phyloP scores from a whole-genome alignment of 2,888 invertebrate species.

The Microctonus aethiopoides region DNA sequence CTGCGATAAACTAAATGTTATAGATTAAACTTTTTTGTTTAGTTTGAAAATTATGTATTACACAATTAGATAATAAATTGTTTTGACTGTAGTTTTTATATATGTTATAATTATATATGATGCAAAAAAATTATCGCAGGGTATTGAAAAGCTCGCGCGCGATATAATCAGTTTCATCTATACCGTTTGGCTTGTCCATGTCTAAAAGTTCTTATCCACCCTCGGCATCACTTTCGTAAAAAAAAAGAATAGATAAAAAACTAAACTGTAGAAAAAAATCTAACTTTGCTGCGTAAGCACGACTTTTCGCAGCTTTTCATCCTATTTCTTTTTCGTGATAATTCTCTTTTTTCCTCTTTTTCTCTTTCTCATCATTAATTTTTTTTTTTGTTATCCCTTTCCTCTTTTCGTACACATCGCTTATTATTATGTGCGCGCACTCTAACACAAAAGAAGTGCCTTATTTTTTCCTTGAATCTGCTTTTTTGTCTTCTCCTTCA shows the following conservation, averaged over 20 bases:
- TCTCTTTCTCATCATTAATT: conserved; percentile 22
- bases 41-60: no score
- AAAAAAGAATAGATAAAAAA: conserved; percentile 16
- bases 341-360: conserved; percentile 25
- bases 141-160: not conserved
- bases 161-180: not conserved
- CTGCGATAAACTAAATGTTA: not conserved
- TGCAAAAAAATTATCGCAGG: not conserved
- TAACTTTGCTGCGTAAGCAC: conserved; percentile 31
- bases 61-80: no score
- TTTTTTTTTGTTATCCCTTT: conserved; percentile 34
- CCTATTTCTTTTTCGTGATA: conserved; percentile 34
- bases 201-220: conserved; percentile 25
- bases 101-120: not conserved
- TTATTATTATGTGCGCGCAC: conserved; percentile 22
- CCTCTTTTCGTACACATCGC: conserved; percentile 15
- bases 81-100: not conserved
- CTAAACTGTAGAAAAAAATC: conserved; percentile 13
- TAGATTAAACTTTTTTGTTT: not conserved
- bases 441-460: conserved; percentile 32
- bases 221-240: conserved; percentile 19
- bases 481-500: conserved; percentile 6
- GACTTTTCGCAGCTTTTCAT: conserved; percentile 25
- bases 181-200: conserved; percentile 7
- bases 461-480: conserved; percentile 37